A percentile compares a stretch with the other conserved stretches of the same genome.
Conservation (phyloP, 2,797 vertebrate species). For the Cynopterus sphinx region DNA sequence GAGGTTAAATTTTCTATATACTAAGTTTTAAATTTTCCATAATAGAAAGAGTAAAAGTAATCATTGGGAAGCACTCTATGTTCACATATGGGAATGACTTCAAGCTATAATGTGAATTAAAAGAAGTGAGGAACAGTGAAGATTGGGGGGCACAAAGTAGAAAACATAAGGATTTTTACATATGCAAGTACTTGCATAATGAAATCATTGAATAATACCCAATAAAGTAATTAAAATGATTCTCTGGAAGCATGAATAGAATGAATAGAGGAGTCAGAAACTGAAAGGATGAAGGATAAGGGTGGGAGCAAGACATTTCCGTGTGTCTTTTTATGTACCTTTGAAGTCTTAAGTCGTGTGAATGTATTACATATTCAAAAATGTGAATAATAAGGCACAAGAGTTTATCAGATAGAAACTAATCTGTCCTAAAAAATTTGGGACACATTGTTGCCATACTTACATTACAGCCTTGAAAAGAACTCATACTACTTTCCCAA, state of each 20-base stretch:
- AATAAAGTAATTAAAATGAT: neutral
- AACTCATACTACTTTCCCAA: conserved; percentile 19
- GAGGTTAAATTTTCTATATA: neutral
- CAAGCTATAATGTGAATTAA: neutral
- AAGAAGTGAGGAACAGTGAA: neutral
- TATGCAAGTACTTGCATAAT: neutral
- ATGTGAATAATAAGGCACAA: neutral
- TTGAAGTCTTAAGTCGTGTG: neutral
- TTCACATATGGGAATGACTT: neutral
- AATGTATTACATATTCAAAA: neutral
- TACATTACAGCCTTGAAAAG: conserved; percentile 46
- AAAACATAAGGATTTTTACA: neutral
- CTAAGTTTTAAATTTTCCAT: neutral
- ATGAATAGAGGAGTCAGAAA: neutral
- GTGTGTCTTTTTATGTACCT: neutral
- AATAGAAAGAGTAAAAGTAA: neutral
- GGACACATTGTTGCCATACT: neutral
- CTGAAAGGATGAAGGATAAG: neutral
- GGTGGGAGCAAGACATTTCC: neutral
- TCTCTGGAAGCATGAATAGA: neutral
- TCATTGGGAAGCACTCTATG: neutral
- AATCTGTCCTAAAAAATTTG: neutral
- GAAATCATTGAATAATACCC: neutral
- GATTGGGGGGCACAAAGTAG: neutral
- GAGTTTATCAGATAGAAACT: neutral